These are phyloP conservation scores for Mythimna lalbum DNA, from an alignment of 2,888 invertebrate species.

Conservation along the genomic window DNA sequence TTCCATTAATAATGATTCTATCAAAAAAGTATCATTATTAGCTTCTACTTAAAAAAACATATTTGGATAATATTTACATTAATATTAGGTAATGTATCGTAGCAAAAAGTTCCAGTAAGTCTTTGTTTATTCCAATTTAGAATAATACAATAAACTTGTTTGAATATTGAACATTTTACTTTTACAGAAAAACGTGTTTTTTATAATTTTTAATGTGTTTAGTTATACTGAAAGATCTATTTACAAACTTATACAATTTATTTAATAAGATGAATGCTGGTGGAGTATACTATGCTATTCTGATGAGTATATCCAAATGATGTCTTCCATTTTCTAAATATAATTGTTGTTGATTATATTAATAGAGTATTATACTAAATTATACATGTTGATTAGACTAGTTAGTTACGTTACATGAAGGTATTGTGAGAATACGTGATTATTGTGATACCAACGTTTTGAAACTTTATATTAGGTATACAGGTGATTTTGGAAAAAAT, in stretches of 20 bases:
- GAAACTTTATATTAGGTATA: constrained; percentile 62
- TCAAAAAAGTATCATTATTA: constrained; percentile 37
- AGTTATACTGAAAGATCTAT: constrained; percentile 52
- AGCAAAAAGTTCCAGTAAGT: constrained; percentile 41
- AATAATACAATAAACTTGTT: constrained; percentile 16
- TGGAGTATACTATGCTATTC: constrained; percentile 38
- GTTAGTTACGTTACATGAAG: constrained; percentile 61
- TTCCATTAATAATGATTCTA: constrained; percentile 77
- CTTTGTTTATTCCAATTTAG: constrained; percentile 35
- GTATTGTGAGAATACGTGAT: constrained; percentile 65
- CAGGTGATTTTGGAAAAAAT: constrained; percentile 45
- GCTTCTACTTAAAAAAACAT: constrained; percentile 61
- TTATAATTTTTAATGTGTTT: constrained; percentile 44
- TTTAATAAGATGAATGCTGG: constrained; percentile 40
- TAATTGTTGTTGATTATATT: constrained; percentile 71
- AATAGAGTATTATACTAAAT: constrained; percentile 66
- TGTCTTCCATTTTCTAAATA: constrained; percentile 71
- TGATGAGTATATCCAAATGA: constrained; percentile 58
- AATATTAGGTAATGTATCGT: constrained; percentile 56
- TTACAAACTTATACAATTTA: constrained; percentile 59
- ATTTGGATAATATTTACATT: constrained; percentile 67
- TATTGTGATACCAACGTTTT: constrained; percentile 65
- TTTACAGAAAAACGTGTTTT: constrained; percentile 26
- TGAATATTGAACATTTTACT: constrained; percentile 24
- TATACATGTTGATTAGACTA: constrained; percentile 73